Conservation (phyloP, 2,888 invertebrate genomes). For the Polyploca ridens region DNA sequence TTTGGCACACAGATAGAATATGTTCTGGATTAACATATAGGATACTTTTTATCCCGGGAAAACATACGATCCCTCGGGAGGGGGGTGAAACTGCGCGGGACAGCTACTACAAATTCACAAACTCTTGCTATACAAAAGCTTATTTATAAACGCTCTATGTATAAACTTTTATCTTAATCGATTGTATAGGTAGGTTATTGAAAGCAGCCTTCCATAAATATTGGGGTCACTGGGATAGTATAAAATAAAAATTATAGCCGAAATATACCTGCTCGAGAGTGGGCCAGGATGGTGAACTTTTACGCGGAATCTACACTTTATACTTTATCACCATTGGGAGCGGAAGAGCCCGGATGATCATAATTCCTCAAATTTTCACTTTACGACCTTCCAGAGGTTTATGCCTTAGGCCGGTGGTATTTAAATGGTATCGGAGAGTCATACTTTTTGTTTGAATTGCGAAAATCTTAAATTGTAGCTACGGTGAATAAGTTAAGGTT, state of each 20-base stretch:
- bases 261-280: not conserved
- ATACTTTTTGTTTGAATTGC: slow-evolving; percentile 34
- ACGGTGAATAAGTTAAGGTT: not conserved
- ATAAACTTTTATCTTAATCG: no score
- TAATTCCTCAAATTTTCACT: slow-evolving; percentile 30
- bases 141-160: no score
- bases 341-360: slow-evolving; percentile 23
- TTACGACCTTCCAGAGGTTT: slow-evolving; percentile 29
- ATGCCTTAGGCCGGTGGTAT: slow-evolving; percentile 23
- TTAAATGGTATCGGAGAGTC: slow-evolving; percentile 34
- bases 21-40: no score
- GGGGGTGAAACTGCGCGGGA: no score
- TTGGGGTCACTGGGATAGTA: not conserved
- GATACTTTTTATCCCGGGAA: no score
- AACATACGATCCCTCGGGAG: no score
- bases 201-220: not conserved
- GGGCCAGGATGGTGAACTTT: no score
- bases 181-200: not conserved
- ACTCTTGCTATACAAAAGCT: no score
- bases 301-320: not conserved
- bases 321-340: not conserved
- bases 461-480: not conserved
- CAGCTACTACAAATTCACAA: no score
- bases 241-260: not conserved
- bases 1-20: no score